Conservation (phyloP, 1,140 invertebrate genomes). For the Choristoneura fumiferana region DNA sequence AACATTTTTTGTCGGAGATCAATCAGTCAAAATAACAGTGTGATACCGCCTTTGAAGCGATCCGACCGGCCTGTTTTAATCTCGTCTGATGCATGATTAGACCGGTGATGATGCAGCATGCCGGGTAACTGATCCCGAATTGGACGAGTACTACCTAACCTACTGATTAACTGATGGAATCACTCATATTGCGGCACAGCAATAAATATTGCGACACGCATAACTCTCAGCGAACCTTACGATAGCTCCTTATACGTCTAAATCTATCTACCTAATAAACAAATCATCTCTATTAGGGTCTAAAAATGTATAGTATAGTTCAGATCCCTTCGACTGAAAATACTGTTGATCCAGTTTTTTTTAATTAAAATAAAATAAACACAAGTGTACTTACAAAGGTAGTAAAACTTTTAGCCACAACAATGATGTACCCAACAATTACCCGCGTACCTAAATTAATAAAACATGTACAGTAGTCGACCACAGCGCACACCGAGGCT, state of each 20-base stretch:
- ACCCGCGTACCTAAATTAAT: constrained; percentile 14
- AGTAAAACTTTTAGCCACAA: too few species aligned
- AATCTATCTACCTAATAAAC: too few species aligned
- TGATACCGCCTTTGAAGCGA: constrained; percentile 77
- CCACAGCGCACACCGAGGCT: constrained; percentile 39
- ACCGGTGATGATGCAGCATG: constrained; percentile 74
- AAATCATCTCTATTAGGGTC: too few species aligned
- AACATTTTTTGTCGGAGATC: constrained; percentile 74
- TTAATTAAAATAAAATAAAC: too few species aligned
- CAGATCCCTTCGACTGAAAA: too few species aligned
- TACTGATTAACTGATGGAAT: constrained; percentile 48
- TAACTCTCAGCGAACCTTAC: too few species aligned
- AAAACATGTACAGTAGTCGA: constrained; percentile 37
- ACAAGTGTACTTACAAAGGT: too few species aligned
- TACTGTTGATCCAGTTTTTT: too few species aligned
- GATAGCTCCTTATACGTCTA: too few species aligned
- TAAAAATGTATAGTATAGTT: too few species aligned
- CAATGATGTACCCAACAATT: too few species aligned
- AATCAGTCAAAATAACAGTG: constrained; percentile 79
- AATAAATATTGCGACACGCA: too few species aligned
- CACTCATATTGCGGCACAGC: constrained; percentile 10
- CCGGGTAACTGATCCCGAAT: constrained; percentile 67
- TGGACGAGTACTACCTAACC: constrained; percentile 53
- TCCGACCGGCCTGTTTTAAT: constrained; percentile 74
- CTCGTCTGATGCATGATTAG: constrained; percentile 75